A percentile compares a stretch with the other conserved stretches of the same genome.
phyloP scores from a whole-genome alignment of 2,113 vertebrate genomes.

The Cephalopholis sonnerati region DNA sequence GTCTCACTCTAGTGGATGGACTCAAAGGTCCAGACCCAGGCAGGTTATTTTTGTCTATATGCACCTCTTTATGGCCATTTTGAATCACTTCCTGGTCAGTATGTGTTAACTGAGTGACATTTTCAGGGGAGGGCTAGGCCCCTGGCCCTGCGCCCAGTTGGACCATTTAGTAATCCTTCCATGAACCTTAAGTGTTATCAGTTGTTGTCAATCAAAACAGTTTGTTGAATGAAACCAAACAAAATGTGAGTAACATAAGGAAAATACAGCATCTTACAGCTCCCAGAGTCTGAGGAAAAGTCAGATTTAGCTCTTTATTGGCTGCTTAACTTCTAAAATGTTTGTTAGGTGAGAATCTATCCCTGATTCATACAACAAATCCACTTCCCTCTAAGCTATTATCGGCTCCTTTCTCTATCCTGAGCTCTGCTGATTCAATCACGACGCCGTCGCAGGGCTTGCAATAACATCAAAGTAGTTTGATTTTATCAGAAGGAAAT shows the following conservation, averaged over 20 bases:
- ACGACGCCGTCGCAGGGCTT: slow-evolving; percentile 7
- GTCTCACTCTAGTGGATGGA: too few relatives aligned
- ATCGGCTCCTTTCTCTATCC: slow-evolving; percentile 32
- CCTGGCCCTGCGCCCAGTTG: too few relatives aligned
- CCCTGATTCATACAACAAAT: slow-evolving; percentile 42
- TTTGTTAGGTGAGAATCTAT: slow-evolving; percentile 42
- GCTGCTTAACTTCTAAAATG: slow-evolving; percentile 7
- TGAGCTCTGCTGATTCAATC: slow-evolving; percentile 55
- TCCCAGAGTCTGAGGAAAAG: neutral
- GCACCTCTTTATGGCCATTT: too few relatives aligned
- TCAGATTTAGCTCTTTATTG: slow-evolving; percentile 5
- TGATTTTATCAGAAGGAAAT: slow-evolving; percentile 60
- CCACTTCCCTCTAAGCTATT: slow-evolving; percentile 36
- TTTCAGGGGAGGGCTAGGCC: too few relatives aligned
- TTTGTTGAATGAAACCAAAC: neutral
- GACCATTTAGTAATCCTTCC: too few relatives aligned
- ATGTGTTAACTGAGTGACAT: too few relatives aligned
- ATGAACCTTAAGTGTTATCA: neutral
- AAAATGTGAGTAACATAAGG: neutral
- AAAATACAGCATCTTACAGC: neutral
- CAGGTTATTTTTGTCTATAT: too few relatives aligned
- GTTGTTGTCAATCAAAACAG: neutral
- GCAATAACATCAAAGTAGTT: slow-evolving; percentile 62
- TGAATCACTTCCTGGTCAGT: too few relatives aligned
- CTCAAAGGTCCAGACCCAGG: too few relatives aligned